A percentile compares a stretch with the other conserved stretches of the same genome.
Evolutionary conservation across 2,113 vertebrate genomes (phyloP).

Genomic region (Grus americana): DNA sequence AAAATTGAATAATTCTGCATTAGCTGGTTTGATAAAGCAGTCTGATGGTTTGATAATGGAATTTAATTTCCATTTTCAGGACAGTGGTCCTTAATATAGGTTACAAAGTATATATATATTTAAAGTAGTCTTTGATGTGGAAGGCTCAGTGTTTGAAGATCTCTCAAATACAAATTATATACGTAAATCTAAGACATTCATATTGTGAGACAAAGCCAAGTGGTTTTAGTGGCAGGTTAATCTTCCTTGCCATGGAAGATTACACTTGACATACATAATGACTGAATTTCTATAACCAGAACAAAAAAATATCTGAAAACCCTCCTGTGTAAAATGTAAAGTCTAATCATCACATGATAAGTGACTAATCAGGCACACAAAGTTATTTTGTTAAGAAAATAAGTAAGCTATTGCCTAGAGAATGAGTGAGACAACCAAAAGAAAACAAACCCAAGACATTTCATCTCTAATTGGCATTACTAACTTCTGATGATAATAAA

Average conservation of each 20-base stretch:
- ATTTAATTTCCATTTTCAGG: background rate
- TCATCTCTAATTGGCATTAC: background rate
- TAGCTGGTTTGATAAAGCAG: background rate
- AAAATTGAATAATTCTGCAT: background rate
- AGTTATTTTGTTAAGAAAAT: background rate
- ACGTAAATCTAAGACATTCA: background rate
- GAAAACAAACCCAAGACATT: background rate
- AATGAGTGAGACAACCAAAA: background rate
- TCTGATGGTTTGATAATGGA: background rate
- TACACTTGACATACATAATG: background rate
- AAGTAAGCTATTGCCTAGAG: background rate
- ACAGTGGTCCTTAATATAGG: background rate
- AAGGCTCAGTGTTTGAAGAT: background rate
- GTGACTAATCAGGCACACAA: background rate
- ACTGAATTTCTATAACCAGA: background rate
- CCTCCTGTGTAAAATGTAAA: background rate
- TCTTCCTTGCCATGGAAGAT: background rate
- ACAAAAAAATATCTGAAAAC: background rate
- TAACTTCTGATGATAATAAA: background rate
- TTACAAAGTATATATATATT: background rate
- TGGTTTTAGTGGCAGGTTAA: background rate
- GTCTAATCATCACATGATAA: background rate
- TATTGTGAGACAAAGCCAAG: background rate
- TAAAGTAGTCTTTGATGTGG: background rate
- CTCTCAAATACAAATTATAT: background rate